Conservation (phyloP, 2,888 invertebrate species). For the Pyrocoelia pectoralis region DNA sequence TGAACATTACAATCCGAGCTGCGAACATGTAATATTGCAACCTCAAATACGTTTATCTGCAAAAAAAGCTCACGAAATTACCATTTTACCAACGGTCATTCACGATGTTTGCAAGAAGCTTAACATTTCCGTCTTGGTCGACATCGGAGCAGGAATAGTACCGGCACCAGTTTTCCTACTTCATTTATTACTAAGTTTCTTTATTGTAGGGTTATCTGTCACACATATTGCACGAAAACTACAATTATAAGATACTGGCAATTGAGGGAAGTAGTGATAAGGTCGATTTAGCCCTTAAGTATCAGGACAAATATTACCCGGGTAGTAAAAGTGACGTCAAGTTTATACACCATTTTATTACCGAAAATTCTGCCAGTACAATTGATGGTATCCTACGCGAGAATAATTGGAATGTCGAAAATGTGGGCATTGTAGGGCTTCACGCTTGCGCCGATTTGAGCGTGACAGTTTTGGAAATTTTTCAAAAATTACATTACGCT, state of each 20-base stretch:
- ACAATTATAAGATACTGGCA: constrained; percentile 70
- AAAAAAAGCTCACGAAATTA: constrained; percentile 79
- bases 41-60: constrained; percentile 57
- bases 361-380: constrained; percentile 60
- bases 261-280: constrained; percentile 69
- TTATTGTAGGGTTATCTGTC: constrained; percentile 75
- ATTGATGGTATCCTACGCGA: constrained; percentile 46
- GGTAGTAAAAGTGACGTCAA: constrained; percentile 64
- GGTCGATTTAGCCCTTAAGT: constrained; percentile 65
- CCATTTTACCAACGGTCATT: constrained; percentile 66
- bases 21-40: constrained; percentile 7
- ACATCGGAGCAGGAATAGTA: constrained; percentile 80
- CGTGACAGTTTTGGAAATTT: constrained; percentile 71
- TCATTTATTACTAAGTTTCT: neutral
- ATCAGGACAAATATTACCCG: constrained; percentile 66
- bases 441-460: constrained; percentile 84
- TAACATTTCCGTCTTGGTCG: constrained; percentile 67
- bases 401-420: constrained; percentile 33
- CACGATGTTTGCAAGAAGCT: constrained; percentile 60
- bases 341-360: constrained; percentile 67
- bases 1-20: neutral
- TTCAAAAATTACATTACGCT: constrained; percentile 65
- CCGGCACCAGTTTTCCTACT: constrained; percentile 46
- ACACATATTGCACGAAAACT: constrained; percentile 68
- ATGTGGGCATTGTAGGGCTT: constrained; percentile 68